Conservation (phyloP, 2,797 vertebrate species). For the Pangasius macronema region DNA sequence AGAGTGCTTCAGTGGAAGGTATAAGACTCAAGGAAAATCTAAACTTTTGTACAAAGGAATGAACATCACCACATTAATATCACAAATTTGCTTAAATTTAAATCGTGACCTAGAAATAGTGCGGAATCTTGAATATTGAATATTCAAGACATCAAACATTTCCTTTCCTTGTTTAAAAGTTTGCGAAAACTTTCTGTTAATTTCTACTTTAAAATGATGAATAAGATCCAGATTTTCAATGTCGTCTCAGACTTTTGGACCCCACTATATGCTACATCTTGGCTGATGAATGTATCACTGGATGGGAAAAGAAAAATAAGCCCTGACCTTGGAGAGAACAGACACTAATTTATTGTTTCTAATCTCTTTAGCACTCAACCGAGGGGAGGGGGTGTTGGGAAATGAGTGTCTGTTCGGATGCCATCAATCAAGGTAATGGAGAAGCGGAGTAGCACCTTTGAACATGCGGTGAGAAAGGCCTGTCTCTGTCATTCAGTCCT, state of each 20-base stretch:
- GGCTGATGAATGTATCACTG: constrained; percentile 10
- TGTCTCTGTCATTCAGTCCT: constrained; percentile 41
- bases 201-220: not conserved
- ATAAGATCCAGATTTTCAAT: not conserved
- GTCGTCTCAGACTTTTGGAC: not conserved
- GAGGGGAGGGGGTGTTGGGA: not conserved
- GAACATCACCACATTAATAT: not conserved
- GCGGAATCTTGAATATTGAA: not conserved
- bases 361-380: constrained; percentile 53
- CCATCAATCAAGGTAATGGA: constrained; percentile 56
- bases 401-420: constrained; percentile 31
- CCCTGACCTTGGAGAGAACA: constrained; percentile 47
- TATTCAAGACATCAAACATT: not conserved
- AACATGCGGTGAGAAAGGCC: constrained; percentile 39
- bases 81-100: not conserved
- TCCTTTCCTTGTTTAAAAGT: not conserved
- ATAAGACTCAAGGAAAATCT: not conserved
- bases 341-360: constrained; percentile 58
- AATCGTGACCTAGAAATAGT: not conserved
- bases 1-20: not conserved
- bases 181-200: not conserved
- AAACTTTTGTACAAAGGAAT: not conserved
- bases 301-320: constrained; percentile 36
- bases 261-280: not conserved
- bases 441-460: constrained; percentile 45